Evolutionary conservation across 2,888 invertebrate species (phyloP).

Genomic region (Mythimna vitellina): DNA sequence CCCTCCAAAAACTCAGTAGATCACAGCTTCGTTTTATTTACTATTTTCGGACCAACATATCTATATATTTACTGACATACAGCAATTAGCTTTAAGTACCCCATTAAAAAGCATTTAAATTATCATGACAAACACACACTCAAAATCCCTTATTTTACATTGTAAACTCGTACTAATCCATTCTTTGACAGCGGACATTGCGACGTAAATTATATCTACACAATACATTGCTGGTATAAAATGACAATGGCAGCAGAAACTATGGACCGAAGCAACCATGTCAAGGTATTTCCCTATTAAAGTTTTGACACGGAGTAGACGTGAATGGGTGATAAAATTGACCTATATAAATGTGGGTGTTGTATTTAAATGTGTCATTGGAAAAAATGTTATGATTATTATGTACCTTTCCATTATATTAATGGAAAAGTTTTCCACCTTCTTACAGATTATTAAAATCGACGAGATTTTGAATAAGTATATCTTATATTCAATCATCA

Average conservation of each 20-base stretch:
- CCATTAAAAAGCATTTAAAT: background rate
- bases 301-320: slow-evolving; percentile 73
- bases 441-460: background rate
- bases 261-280: slow-evolving; percentile 71
- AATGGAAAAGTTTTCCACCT: background rate
- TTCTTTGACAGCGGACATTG: slow-evolving; percentile 44
- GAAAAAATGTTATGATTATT: background rate
- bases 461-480: background rate
- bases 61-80: background rate
- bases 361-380: slow-evolving; percentile 15
- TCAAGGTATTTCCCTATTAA: slow-evolving; percentile 84
- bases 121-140: background rate
- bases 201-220: slow-evolving; percentile 68
- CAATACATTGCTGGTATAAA: slow-evolving; percentile 70
- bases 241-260: slow-evolving; percentile 71
- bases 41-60: background rate
- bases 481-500: too few relatives aligned
- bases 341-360: slow-evolving; percentile 60
- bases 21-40: background rate
- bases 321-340: slow-evolving; percentile 67
- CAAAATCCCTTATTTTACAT: slow-evolving; percentile 6
- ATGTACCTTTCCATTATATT: background rate
- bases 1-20: too few relatives aligned
- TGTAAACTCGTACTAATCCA: slow-evolving; percentile 29
- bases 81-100: background rate